These are phyloP conservation scores for Noctilio leporinus DNA, from an alignment of 2,113 vertebrate genomes.

Conservation along the genomic window DNA sequence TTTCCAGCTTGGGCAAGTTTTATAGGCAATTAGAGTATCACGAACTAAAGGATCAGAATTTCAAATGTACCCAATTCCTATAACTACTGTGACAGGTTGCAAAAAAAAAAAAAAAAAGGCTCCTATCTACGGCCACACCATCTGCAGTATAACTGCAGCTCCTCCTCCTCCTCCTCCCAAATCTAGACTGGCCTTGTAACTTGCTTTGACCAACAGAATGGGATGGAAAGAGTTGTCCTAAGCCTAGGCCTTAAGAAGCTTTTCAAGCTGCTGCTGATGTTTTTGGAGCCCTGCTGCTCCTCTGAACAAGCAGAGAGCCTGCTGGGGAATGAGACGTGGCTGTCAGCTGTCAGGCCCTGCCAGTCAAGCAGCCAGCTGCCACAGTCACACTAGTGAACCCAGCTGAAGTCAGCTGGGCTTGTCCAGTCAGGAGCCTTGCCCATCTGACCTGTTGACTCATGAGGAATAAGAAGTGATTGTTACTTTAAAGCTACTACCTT, in stretches of 20 bases:
- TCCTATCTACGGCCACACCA: background rate
- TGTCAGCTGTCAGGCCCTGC: background rate
- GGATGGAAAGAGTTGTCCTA: background rate
- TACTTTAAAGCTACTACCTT: conserved; percentile 4
- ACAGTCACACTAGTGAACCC: background rate
- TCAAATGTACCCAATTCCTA: background rate
- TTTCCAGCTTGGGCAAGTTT: background rate
- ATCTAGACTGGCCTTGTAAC: background rate
- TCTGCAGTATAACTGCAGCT: background rate
- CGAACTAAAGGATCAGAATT: background rate
- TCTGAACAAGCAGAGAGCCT: background rate
- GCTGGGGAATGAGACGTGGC: background rate
- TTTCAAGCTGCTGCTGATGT: background rate
- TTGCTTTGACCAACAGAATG: background rate
- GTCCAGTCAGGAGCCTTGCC: background rate
- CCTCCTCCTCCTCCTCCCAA: background rate
- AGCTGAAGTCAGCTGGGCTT: background rate
- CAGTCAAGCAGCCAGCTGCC: background rate
- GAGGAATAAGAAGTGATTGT: background rate
- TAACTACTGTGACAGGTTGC: background rate
- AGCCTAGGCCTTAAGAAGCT: background rate
- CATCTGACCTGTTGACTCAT: background rate
- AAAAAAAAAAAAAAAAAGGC: background rate
- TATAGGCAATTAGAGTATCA: background rate
- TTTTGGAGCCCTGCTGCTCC: background rate